Percentiles rank a stretch among this genome's conserved stretches.
phyloP scores from a whole-genome alignment of 35 echinoderm and acorn worm genomes.

The Patiria miniata region DNA sequence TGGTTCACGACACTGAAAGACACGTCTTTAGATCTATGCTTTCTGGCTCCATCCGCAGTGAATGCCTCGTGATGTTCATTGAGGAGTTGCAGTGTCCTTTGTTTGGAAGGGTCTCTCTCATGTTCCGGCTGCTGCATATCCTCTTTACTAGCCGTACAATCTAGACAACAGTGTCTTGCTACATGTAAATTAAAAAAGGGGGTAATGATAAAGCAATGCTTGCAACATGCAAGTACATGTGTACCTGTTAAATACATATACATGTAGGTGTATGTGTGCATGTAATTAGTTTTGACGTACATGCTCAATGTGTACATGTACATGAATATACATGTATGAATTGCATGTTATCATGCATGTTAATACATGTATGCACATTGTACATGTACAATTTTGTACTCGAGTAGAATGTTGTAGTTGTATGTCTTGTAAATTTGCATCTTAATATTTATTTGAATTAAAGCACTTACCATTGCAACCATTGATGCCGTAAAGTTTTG shows the following conservation, averaged over 20 bases:
- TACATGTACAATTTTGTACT: too few species aligned
- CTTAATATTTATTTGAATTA: too few species aligned
- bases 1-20: not conserved
- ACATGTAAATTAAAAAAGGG: not conserved
- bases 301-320: not conserved
- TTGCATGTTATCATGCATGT: not conserved
- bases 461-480: constrained; percentile 50
- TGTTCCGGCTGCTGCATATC: constrained; percentile 21
- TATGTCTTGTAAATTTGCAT: too few species aligned
- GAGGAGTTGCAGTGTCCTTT: not conserved
- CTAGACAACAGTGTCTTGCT: constrained; percentile 56
- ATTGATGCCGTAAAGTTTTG: constrained; percentile 46
- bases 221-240: not conserved
- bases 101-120: not conserved
- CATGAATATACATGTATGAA: not conserved
- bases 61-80: not conserved
- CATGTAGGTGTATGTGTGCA: too few species aligned
- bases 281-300: not conserved
- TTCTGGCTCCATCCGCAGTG: not conserved
- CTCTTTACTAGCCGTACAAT: constrained; percentile 40
- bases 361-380: not conserved
- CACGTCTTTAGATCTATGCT: not conserved
- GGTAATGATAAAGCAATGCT: not conserved
- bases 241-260: not conserved
- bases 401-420: too few species aligned